phyloP scores from a whole-genome alignment of 2,113 vertebrate species.

The Azemiops feae region DNA sequence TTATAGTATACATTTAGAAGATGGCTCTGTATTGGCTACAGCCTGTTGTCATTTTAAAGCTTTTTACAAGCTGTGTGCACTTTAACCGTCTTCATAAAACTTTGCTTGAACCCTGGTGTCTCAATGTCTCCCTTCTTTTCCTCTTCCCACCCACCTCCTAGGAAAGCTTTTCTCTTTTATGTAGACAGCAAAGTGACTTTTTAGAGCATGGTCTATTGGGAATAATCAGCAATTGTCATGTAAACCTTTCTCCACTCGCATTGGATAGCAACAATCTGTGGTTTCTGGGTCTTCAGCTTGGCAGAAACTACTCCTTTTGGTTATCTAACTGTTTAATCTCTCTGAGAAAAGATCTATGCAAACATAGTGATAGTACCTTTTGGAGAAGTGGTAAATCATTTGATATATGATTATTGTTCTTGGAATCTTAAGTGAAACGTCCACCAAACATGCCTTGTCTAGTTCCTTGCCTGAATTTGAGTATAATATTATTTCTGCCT shows the following conservation, averaged over 20 bases:
- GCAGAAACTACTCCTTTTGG: not conserved
- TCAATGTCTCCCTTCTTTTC: not conserved
- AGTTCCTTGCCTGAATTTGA: not conserved
- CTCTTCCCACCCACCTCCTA: not conserved
- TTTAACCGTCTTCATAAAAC: constrained; percentile 58
- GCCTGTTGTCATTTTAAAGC: constrained; percentile 23
- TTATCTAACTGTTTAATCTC: not conserved
- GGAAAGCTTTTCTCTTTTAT: constrained; percentile 32
- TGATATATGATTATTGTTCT: constrained; percentile 6
- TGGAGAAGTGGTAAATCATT: constrained; percentile 26
- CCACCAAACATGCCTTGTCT: not conserved
- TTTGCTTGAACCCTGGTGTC: constrained; percentile 48
- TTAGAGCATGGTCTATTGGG: accelerated
- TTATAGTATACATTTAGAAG: constrained; percentile 5
- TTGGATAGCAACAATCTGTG: not conserved
- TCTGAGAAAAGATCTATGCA: constrained; percentile 12
- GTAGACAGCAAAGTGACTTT: not conserved
- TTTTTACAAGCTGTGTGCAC: constrained; percentile 52
- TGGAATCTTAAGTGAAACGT: accelerated
- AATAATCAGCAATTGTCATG: not conserved
- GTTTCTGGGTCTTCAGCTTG: not conserved
- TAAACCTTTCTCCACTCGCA: not conserved
- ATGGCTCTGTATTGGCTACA: not conserved
- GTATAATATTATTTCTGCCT: constrained; percentile 24
- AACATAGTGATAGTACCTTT: not conserved